Conservation (phyloP, 2,797 vertebrate species). For the Pampus argenteus region DNA sequence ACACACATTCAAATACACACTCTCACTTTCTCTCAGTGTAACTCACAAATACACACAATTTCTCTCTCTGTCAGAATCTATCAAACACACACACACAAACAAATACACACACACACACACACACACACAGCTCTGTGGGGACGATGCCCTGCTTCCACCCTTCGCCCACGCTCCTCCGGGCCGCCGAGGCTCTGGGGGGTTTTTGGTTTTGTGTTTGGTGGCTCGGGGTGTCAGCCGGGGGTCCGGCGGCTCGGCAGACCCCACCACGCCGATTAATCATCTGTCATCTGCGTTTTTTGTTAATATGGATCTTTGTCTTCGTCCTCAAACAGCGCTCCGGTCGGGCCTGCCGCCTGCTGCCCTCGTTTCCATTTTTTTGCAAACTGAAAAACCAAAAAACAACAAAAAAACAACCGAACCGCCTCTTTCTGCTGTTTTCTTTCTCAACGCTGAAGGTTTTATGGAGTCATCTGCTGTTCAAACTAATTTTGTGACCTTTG, state of each 20-base stretch:
- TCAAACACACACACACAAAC: conserved; percentile 33
- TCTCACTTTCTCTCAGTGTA: conserved; percentile 15
- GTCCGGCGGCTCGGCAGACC: conserved; percentile 65
- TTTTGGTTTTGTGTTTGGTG: conserved; percentile 74
- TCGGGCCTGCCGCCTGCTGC: conserved; percentile 26
- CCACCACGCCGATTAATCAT: conserved; percentile 81
- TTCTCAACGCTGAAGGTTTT: neutral
- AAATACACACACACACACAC: conserved; percentile 41
- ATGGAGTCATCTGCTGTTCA: conserved; percentile 28
- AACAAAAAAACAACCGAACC: neutral
- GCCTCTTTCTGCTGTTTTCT: neutral
- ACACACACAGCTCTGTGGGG: conserved; percentile 63
- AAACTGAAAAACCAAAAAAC: conserved; percentile 12
- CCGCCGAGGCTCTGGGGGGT: conserved; percentile 64
- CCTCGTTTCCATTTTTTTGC: conserved; percentile 2
- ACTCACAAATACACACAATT: conserved; percentile 28
- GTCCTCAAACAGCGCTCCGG: conserved; percentile 1
- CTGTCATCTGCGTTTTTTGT: conserved; percentile 76
- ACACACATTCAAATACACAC: conserved; percentile 34
- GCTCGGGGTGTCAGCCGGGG: conserved; percentile 72
- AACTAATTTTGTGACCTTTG: conserved; percentile 28
- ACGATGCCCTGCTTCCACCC: conserved; percentile 75
- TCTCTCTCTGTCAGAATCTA: conserved; percentile 33
- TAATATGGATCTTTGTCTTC: conserved; percentile 79
- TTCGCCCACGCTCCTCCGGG: conserved; percentile 79